phyloP scores from a whole-genome alignment of 1,140 invertebrate species.

The Andrena cerasifolii region DNA sequence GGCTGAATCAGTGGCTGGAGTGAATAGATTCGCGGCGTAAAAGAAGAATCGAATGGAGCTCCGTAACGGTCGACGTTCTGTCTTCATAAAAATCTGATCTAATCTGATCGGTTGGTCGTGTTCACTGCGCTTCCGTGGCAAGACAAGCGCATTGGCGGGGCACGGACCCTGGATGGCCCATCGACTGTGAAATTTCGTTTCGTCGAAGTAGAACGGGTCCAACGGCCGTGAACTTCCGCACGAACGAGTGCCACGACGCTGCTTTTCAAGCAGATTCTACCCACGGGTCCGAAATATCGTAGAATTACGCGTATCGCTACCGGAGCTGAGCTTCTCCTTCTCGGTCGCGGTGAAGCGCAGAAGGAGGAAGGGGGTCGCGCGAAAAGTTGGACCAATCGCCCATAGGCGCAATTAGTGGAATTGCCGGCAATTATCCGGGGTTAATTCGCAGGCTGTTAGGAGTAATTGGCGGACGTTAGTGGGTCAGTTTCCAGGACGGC shows the following conservation, averaged over 20 bases:
- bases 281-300: background rate
- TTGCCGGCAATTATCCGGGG: slow-evolving; percentile 76
- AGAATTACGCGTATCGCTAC: background rate
- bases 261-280: background rate
- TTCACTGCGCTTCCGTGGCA: background rate
- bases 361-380: background rate
- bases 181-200: slow-evolving; percentile 19
- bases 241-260: background rate
- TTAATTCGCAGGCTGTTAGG: slow-evolving; percentile 75
- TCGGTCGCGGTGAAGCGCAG: slow-evolving; percentile 2
- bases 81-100: too few relatives aligned
- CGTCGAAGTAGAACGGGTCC: background rate
- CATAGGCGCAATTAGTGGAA: slow-evolving; percentile 74
- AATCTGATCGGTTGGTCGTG: background rate
- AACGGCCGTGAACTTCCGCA: background rate
- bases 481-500: slow-evolving; percentile 50
- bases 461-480: slow-evolving; percentile 76
- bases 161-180: background rate
- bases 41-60: too few relatives aligned
- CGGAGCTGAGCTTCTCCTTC: background rate
- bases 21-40: too few relatives aligned
- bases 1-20: too few relatives aligned
- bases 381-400: slow-evolving; percentile 75
- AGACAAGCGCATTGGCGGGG: slow-evolving; percentile 21
- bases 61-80: too few relatives aligned